Evolutionary conservation across 2,888 invertebrate species (phyloP), one percentile per base, ranked within the genome.

Genomic region (Zhuqinia jingwanae): DNA sequence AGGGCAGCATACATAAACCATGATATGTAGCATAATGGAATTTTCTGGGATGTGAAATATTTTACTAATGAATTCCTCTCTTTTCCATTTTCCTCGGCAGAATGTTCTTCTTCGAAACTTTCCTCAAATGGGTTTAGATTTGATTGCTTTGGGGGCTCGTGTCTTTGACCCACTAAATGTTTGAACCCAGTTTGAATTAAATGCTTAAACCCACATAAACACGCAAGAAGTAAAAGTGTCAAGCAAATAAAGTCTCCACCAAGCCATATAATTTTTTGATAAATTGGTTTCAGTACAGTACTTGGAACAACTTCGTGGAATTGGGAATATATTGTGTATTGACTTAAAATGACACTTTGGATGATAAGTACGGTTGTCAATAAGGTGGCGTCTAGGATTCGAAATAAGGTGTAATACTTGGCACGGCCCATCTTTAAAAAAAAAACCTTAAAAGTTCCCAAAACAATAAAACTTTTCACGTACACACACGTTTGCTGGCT

Each of bases 1-100:
- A 94, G 90, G 8, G 92, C 76, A 13, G 93, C 92, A 91, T 94
- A 94, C 60, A 93, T 91, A 53, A 93, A 90, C 94, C 94, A 94
- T 0, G 93, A 93, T 17, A 93, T 91, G 90, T 93, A 94, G 47
- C 85, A 78, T 50, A 89, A 82, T 0, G 90, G 90, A 10, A 88
- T 25, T 42, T 76, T 87, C 11, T 83, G 63, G 0, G 82, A 82
- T 8, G 75, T 13, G 17, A 89, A 63, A 76, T 85, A 76, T n/a
- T 76, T 73, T 20, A 85, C 68, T 42, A 85, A 87, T 17, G 84
- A 20, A n/a, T 42, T 56, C 11, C 30, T 68, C n/a, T n/a, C n/a
- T n/a, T n/a, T n/a, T n/a, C n/a, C n/a, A n/a, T n/a, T n/a, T 6
- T 36, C 36, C 36, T 36, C 36, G n/a, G n/a, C n/a, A n/a, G n/a